Conservation (phyloP, 2,888 invertebrate genomes). For the Theristus sp. region DNA sequence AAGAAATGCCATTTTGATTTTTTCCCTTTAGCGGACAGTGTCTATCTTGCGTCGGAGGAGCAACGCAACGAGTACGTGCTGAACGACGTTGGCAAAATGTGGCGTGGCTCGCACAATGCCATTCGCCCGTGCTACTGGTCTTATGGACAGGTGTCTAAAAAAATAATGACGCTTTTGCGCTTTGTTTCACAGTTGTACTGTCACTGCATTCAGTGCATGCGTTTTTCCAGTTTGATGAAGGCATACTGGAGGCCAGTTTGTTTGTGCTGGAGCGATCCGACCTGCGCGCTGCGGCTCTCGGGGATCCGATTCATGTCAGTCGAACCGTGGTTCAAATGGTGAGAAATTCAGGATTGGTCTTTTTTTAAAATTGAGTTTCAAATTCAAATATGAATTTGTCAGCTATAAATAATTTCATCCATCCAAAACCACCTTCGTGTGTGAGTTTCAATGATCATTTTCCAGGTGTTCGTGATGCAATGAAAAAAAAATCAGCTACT, state of each 20-base stretch:
- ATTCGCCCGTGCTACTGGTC: slow-evolving; percentile 73
- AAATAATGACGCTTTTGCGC: not conserved
- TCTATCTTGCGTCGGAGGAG: slow-evolving; percentile 55
- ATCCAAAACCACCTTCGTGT: too few relatives aligned
- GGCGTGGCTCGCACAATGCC: slow-evolving; percentile 66
- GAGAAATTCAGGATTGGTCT: too few relatives aligned
- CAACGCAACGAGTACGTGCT: slow-evolving; percentile 63
- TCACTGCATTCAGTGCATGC: not conserved
- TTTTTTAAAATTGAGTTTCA: too few relatives aligned
- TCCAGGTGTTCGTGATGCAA: too few relatives aligned
- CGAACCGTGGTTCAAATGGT: slow-evolving; percentile 10
- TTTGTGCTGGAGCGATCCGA: slow-evolving; percentile 14
- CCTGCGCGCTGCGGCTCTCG: slow-evolving; percentile 28
- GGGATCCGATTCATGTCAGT: slow-evolving; percentile 9
- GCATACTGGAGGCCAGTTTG: slow-evolving; percentile 13
- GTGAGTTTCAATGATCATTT: too few relatives aligned
- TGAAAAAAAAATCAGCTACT: too few relatives aligned
- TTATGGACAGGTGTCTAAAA: slow-evolving; percentile 49
- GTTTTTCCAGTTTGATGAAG: slow-evolving; percentile 15
- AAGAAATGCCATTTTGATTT: too few relatives aligned
- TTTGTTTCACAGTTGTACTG: not conserved
- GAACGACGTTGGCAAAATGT: slow-evolving; percentile 70
- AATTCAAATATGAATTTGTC: too few relatives aligned
- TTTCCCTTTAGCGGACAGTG: slow-evolving; percentile 50
- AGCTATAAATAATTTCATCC: too few relatives aligned